Evolutionary conservation across 1,140 invertebrate genomes (phyloP), one percentile per base, ranked within the genome.

Genomic region (Magallana angulata): DNA sequence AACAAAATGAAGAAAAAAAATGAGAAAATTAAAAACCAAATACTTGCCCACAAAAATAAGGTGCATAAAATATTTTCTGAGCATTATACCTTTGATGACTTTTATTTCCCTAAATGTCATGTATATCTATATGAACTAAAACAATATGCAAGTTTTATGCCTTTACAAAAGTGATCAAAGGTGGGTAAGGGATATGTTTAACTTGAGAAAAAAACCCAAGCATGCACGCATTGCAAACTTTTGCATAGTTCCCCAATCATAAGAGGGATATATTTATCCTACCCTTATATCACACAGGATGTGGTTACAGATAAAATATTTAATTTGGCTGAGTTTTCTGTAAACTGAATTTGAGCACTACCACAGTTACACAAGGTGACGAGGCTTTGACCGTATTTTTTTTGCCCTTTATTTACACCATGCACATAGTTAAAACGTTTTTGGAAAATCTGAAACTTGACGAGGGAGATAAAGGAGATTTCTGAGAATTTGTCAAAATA

Each of bases 291-390:
- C 68, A 71, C 36, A 71, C 68, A 71, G 68, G 68, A 71, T 71
- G 68, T 71, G 68, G 68, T 71, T 71, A 36, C 24, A 71, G 68
- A 71, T 71, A 71, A 71, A 71, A 71, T 71, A 71, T 71, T 71
- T 71, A 71, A 71, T 71, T 71, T 71, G 68, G 68, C 36, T 24
- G 18, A 36, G 68, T 71, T 71, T 71, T 71, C 64, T 24, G 64
- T 71, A 36, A 71, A 71, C 68, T 36, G 36, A 36, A 36, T 36
- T 71, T 71, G 24, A 71, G 68, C 18, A 71, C 68, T 71, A 30
- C 68, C 1, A 71, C 24, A 30, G 18, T 30, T 11, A 11, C 2
- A 36, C 68, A 30, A 71, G 68, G 68, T 71, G 68, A 71, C 68
- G 4, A 36, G 36, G 36, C 36, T 30, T 71, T 71, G 68, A 71